phyloP scores from a whole-genome alignment of 2,888 invertebrate species.

The Leucoptera coffeella region DNA sequence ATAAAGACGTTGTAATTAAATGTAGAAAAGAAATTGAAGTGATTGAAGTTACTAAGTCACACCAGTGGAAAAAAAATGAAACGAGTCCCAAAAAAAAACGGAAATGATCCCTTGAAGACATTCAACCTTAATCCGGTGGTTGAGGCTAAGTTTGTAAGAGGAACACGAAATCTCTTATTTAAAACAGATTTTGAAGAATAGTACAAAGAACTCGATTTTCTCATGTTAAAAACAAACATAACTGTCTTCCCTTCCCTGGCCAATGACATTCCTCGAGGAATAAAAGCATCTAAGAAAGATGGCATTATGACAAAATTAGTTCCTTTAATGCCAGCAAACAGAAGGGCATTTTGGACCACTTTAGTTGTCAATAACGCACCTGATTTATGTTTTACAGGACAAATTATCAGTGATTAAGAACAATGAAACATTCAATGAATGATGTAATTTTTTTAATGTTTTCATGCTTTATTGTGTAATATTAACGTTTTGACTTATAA shows the following conservation, averaged over 20 bases:
- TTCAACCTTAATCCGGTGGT: neutral
- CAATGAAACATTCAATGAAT: no score
- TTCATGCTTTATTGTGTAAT: no score
- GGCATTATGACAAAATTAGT: neutral
- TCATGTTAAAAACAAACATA: constrained; percentile 4
- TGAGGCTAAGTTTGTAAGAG: constrained; percentile 4
- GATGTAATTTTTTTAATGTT: no score
- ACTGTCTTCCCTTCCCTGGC: constrained; percentile 1
- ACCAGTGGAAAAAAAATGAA: neutral
- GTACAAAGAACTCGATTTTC: constrained; percentile 5
- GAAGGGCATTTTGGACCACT: neutral
- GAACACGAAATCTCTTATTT: constrained; percentile 4
- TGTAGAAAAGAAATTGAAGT: neutral
- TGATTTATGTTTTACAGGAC: neutral
- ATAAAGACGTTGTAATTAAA: neutral
- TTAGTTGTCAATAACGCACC: neutral
- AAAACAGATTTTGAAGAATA: constrained; percentile 3
- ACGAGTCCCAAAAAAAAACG: neutral
- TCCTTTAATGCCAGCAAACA: neutral
- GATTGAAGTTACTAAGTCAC: neutral
- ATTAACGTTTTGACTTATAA: no score
- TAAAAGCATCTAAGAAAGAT: neutral
- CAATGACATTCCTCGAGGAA: neutral
- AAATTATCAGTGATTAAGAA: neutral
- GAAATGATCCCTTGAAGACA: neutral